Conservation (phyloP, 1,140 invertebrate species). For the Micrasema minimum region DNA sequence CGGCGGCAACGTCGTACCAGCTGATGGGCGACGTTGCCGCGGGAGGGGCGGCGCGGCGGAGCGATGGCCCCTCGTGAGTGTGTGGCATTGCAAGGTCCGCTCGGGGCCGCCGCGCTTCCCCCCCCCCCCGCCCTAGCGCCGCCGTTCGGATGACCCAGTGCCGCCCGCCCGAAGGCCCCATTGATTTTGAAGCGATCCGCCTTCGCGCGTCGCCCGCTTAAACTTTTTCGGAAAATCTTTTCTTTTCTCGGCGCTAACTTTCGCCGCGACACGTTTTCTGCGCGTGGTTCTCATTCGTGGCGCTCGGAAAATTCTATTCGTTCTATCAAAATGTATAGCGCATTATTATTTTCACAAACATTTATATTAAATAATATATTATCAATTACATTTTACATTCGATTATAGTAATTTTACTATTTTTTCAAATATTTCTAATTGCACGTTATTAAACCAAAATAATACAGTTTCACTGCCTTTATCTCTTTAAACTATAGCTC, state of each 20-base stretch:
- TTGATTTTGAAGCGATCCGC: slow-evolving; percentile 49
- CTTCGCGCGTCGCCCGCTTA: slow-evolving; percentile 39
- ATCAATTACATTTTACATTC: no score
- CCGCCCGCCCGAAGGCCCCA: slow-evolving; percentile 41
- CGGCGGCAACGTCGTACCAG: slow-evolving; percentile 50
- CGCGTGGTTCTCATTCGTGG: slow-evolving; percentile 17
- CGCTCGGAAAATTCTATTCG: neutral
- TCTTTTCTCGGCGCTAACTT: slow-evolving; percentile 36
- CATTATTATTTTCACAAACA: no score
- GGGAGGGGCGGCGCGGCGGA: slow-evolving; percentile 52
- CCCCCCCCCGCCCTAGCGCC: slow-evolving; percentile 19
- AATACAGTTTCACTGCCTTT: no score
- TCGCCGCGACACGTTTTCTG: slow-evolving; percentile 28
- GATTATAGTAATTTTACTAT: no score
- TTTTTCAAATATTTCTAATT: no score
- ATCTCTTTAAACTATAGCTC: no score
- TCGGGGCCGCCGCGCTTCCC: slow-evolving; percentile 55
- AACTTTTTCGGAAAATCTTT: slow-evolving; percentile 38
- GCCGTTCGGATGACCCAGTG: slow-evolving; percentile 28
- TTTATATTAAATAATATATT: no score
- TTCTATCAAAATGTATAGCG: no score
- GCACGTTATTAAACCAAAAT: no score
- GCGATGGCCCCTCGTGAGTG: slow-evolving; percentile 61
- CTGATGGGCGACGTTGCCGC: slow-evolving; percentile 56
- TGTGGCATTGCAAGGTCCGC: slow-evolving; percentile 69